These are phyloP conservation scores for Charina bottae DNA, from an alignment of 2,113 vertebrate genomes.

Conservation along the genomic window DNA sequence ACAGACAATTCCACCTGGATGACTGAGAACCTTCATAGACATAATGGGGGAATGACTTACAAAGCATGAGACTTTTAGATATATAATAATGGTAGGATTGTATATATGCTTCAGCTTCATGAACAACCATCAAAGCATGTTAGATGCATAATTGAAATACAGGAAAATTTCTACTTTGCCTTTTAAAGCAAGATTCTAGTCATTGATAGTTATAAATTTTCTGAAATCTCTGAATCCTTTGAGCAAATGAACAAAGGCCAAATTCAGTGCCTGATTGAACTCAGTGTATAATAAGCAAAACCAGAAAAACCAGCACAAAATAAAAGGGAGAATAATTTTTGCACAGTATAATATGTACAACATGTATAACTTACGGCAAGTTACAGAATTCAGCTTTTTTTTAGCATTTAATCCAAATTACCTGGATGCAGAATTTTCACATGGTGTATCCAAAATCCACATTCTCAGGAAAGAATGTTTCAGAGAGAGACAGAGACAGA, in stretches of 20 bases:
- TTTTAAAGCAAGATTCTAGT: neutral
- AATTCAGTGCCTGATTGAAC: neutral
- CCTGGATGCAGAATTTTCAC: neutral
- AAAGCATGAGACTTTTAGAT: neutral
- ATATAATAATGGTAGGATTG: neutral
- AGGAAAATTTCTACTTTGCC: neutral
- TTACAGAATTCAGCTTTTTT: neutral
- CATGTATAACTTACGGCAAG: neutral
- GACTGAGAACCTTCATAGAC: too few species aligned
- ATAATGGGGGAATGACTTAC: neutral
- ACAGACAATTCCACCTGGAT: too few species aligned
- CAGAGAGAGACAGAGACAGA: too few species aligned
- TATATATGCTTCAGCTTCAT: neutral
- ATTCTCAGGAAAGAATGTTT: neutral
- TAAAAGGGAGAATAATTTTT: neutral
- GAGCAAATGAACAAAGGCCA: neutral
- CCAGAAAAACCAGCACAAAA: neutral
- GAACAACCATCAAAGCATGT: neutral
- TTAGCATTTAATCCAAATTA: neutral
- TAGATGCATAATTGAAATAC: neutral
- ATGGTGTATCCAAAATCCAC: neutral
- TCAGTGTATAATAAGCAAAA: neutral
- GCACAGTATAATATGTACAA: neutral
- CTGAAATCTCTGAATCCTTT: neutral
- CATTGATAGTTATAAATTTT: neutral